These are phyloP conservation scores for Brachyhypopomus gauderio DNA, from an alignment of 2,113 vertebrate species.

Conservation along the genomic window DNA sequence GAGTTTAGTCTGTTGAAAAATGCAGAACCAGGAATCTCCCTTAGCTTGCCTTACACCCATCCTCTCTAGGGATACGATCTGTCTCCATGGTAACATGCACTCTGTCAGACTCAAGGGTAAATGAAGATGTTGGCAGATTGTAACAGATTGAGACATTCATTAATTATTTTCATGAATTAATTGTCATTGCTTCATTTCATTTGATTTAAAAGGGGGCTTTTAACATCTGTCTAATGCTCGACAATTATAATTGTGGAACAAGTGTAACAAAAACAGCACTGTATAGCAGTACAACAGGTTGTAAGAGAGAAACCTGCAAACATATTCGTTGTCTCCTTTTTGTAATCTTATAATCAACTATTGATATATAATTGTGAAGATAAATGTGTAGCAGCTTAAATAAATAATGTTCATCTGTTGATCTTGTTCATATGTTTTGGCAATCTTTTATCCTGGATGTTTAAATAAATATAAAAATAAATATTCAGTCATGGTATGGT, in stretches of 20 bases:
- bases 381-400: background rate
- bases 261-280: too few species aligned
- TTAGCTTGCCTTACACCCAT: slow-evolving; percentile 1
- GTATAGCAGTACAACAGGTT: too few species aligned
- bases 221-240: background rate
- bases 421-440: background rate
- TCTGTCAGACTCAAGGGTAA: slow-evolving; percentile 31
- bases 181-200: slow-evolving; percentile 14
- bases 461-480: too few species aligned
- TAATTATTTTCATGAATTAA: slow-evolving; percentile 21
- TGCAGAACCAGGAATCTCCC: slow-evolving; percentile 17
- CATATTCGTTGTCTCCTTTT: too few species aligned
- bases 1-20: slow-evolving; percentile 17
- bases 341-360: too few species aligned
- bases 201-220: background rate
- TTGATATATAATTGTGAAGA: too few species aligned
- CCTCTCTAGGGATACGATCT: background rate
- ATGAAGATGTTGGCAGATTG: slow-evolving; percentile 39
- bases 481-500: too few species aligned
- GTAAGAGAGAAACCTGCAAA: too few species aligned
- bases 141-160: slow-evolving; percentile 22
- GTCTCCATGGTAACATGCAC: slow-evolving; percentile 49
- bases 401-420: background rate
- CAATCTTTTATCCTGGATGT: too few species aligned
- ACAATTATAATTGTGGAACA: background rate